Conservation (phyloP, 1,140 invertebrate genomes). For the Drosophila burlai region DNA sequence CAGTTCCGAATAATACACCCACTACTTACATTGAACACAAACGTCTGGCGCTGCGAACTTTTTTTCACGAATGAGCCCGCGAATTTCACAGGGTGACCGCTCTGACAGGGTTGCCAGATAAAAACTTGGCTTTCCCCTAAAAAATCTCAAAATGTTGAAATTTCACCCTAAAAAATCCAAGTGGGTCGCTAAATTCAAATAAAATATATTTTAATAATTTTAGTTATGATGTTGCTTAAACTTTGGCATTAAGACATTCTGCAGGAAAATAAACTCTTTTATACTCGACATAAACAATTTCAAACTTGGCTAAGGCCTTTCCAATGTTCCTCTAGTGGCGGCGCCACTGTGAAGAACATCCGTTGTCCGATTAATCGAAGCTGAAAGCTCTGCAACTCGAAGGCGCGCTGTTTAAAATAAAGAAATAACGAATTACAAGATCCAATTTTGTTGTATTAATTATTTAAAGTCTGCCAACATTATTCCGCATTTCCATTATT, state of each 20-base stretch:
- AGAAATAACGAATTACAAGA: neutral
- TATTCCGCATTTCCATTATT: no score
- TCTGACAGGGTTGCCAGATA: no score
- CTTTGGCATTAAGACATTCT: no score
- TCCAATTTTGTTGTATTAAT: neutral
- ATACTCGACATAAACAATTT: neutral
- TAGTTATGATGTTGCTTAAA: no score
- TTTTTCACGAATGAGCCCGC: conserved; percentile 64
- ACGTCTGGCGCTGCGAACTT: conserved; percentile 56
- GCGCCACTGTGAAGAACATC: neutral
- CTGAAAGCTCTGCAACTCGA: neutral
- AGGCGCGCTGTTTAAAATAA: neutral
- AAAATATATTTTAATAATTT: no score
- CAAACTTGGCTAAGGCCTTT: neutral
- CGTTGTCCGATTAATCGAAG: neutral
- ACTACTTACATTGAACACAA: conserved; percentile 81
- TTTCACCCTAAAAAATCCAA: no score
- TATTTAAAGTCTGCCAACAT: neutral
- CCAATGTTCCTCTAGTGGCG: neutral
- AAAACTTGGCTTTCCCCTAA: no score
- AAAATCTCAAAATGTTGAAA: no score
- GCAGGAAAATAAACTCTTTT: no score
- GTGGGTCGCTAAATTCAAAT: no score
- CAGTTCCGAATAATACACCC: conserved; percentile 30
- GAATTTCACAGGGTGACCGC: neutral